Percentiles rank a stretch among this genome's conserved stretches.
phyloP scores from a whole-genome alignment of 2,888 invertebrate genomes.

The Trachelus troglodyta region DNA sequence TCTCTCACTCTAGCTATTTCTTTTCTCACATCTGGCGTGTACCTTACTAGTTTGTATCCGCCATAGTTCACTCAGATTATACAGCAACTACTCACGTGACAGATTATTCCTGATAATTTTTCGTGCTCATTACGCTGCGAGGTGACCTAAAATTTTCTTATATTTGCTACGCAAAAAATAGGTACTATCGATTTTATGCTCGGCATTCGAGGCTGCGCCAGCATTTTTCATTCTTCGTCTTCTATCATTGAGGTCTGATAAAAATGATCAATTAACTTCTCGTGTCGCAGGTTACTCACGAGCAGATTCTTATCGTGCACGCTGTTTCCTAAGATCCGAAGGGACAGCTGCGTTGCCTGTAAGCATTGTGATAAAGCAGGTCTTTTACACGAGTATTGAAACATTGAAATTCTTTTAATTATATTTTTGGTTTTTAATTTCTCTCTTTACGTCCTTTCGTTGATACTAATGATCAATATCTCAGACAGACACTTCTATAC shows the following conservation, averaged over 20 bases:
- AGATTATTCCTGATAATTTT: neutral
- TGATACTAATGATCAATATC: neutral
- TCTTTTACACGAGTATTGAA: neutral
- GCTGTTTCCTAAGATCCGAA: neutral
- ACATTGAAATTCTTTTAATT: neutral
- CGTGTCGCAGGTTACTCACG: neutral
- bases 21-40: neutral
- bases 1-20: slow-evolving; percentile 14
- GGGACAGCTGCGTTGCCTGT: neutral
- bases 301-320: neutral
- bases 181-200: neutral
- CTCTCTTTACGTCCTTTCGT: neutral
- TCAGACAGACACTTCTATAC: neutral
- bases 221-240: neutral
- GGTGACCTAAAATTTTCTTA: neutral
- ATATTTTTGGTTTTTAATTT: neutral
- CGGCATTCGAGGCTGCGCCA: neutral
- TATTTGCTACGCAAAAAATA: neutral
- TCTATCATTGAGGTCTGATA: neutral
- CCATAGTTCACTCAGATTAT: neutral
- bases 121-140: neutral
- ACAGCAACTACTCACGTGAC: neutral
- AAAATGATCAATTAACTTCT: neutral
- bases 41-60: neutral
- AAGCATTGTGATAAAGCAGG: neutral